A percentile compares a stretch with the other conserved stretches of the same genome.
Conservation (phyloP, 2,888 invertebrate genomes). For the Drosophila monieri region DNA sequence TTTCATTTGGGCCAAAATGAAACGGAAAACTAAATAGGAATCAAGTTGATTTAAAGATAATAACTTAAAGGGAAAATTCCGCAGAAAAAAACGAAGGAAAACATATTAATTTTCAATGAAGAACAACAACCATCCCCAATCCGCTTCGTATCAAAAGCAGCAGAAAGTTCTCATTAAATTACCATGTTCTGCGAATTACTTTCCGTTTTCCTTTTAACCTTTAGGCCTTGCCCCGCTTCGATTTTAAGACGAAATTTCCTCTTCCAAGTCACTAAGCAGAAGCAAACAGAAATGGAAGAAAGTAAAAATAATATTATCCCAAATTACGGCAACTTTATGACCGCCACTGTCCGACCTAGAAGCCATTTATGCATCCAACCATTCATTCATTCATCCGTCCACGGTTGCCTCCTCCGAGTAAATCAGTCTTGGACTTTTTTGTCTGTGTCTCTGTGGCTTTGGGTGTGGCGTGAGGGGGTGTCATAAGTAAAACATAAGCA, state of each 20-base stretch:
- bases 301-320: slow-evolving; percentile 49
- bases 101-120: background rate
- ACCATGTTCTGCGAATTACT: slow-evolving; percentile 32
- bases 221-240: slow-evolving; percentile 16
- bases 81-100: background rate
- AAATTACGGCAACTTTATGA: slow-evolving; percentile 53
- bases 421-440: slow-evolving; percentile 1
- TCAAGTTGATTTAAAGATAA: background rate
- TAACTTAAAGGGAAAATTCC: background rate
- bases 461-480: slow-evolving; percentile 8
- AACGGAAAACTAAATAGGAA: background rate
- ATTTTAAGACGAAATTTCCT: slow-evolving; percentile 22
- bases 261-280: slow-evolving; percentile 39
- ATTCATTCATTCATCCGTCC: slow-evolving; percentile 5
- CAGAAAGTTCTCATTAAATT: slow-evolving; percentile 32
- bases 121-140: background rate
- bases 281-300: slow-evolving; percentile 26
- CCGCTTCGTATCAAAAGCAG: slow-evolving; percentile 6
- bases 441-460: slow-evolving; percentile 17
- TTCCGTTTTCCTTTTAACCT: slow-evolving; percentile 23
- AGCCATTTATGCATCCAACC: slow-evolving; percentile 12
- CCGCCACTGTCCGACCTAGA: slow-evolving; percentile 36
- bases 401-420: slow-evolving; percentile 14
- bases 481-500: slow-evolving; percentile 43
- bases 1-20: background rate